Evolutionary conservation across 2,113 vertebrate species (phyloP).

Genomic region (Sardina pilchardus): DNA sequence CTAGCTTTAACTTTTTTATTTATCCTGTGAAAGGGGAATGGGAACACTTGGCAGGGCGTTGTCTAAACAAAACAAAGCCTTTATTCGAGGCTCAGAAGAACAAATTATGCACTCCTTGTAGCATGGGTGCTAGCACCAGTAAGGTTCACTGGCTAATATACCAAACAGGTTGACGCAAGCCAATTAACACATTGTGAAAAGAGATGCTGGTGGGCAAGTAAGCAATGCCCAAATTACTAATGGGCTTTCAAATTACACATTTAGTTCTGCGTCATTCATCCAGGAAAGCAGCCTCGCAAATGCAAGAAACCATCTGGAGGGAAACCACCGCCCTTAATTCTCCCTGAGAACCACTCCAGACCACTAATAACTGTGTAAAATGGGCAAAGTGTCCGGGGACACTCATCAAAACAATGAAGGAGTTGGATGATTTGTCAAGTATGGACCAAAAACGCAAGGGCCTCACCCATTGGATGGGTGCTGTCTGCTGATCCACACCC

Average conservation of each 20-base stretch:
- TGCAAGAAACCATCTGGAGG: neutral
- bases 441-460: neutral
- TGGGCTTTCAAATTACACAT: neutral
- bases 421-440: neutral
- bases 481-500: neutral
- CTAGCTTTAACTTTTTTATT: neutral
- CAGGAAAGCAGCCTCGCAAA: neutral
- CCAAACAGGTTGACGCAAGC: neutral
- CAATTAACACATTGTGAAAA: slow-evolving; percentile 14
- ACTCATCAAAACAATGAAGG: neutral
- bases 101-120: neutral
- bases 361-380: neutral
- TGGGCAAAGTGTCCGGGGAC: neutral
- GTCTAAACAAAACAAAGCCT: neutral
- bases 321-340: neutral
- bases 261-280: neutral
- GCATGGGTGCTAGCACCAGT: neutral
- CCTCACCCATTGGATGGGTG: neutral
- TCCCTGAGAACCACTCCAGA: neutral
- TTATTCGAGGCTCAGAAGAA: neutral
- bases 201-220: neutral
- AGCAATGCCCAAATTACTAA: neutral
- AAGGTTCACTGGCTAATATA: neutral
- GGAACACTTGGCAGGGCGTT: neutral
- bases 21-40: neutral